Conservation (phyloP, 2,888 invertebrate genomes). For the Ptilodon capucinus region DNA sequence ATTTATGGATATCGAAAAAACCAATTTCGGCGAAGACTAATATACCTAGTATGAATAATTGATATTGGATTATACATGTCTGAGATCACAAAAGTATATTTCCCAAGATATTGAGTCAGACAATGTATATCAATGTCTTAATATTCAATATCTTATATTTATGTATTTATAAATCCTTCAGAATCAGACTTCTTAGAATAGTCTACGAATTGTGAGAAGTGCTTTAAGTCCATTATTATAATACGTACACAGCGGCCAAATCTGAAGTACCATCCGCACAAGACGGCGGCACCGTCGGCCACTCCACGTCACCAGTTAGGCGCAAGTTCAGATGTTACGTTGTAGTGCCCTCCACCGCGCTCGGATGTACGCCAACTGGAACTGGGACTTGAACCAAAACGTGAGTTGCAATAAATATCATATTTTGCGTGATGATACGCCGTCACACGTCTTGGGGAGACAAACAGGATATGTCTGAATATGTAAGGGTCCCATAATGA, state of each 20-base stretch:
- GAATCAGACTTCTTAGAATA: background rate
- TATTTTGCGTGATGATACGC: too few species aligned
- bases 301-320: constrained; percentile 63
- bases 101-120: too few species aligned
- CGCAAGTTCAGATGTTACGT: constrained; percentile 61
- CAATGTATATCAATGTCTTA: too few species aligned
- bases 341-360: constrained; percentile 47
- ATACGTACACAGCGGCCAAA: constrained; percentile 48
- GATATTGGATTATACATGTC: too few species aligned
- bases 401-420: background rate
- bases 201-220: background rate
- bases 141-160: background rate
- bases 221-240: constrained; percentile 22
- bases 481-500: too few species aligned
- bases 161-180: background rate
- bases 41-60: too few species aligned
- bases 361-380: constrained; percentile 64
- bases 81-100: too few species aligned
- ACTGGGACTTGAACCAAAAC: constrained; percentile 24
- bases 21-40: too few species aligned
- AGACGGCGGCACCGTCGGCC: constrained; percentile 40
- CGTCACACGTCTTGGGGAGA: too few species aligned
- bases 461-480: too few species aligned
- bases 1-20: too few species aligned
- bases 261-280: constrained; percentile 55